Evolutionary conservation across 1,140 invertebrate genomes (phyloP), one percentile per base, ranked within the genome.

Genomic region (Habropoda laboriosa): DNA sequence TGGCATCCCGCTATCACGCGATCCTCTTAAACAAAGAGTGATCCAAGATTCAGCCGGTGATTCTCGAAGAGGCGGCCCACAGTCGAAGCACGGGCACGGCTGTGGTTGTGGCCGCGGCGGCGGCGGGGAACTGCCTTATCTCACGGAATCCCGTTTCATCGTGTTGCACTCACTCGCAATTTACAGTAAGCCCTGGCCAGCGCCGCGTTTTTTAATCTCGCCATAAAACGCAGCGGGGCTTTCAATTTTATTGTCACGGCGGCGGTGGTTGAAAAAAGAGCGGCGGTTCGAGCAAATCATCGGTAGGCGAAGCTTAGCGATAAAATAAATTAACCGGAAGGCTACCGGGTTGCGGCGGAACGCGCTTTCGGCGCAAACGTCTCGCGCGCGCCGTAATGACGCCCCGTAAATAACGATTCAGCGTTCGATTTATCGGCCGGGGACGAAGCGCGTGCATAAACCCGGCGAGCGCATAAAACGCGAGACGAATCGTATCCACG

Each of bases 311-410:
- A 70, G 66, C 72, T 80, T 81, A 70, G 83, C 83, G 86, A 90
- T 90, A 88, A 89, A 90, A 89, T 90, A 89, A 90, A 90, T 90
- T 88, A 87, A 87, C 76, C 81, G 79, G 55, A 77, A 89, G 81
- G 89, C 89, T 89, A 90, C 89, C 83, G 88, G 74, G 80, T 89
- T 89, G 81, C 86, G 85, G 74, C 72, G n/a, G 32, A n/a, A 72
- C 51, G 77, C 55, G 80, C 64, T 76, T 67, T 79, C 81, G 76
- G 68, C 66, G 82, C 60, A 80, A 53, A 42, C 75, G 63, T 75
- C 64, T 58, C 80, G 80, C 30, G n/a, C 81, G 82, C 45, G 21
- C 49, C 57, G 85, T 89, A 89, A 90, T 87, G 87, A 89, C 82
- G 83, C 80, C 72, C 79, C 85, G 80, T 90, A 90, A 90, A 90